A percentile compares a stretch with the other conserved stretches of the same genome.
These are phyloP conservation scores for Pseudorectes ferrugineus DNA, from an alignment of 2,113 vertebrate species.

Conservation along the genomic window DNA sequence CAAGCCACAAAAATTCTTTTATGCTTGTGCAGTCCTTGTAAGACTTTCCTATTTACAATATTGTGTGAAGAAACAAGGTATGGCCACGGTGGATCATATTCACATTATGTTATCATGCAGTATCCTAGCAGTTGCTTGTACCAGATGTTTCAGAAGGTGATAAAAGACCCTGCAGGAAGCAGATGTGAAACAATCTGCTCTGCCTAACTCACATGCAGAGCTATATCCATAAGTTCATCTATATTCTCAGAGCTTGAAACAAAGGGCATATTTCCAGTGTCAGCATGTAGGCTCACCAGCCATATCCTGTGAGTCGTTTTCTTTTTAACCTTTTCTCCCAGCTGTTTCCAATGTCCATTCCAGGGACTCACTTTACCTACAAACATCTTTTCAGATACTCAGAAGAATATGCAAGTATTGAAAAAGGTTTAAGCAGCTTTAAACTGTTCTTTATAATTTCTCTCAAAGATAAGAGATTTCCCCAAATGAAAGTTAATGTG, in stretches of 20 bases:
- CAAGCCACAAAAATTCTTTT: not conserved
- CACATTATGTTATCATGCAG: not conserved
- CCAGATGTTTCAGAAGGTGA: not conserved
- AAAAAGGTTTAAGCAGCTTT: not conserved
- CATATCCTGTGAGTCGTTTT: not conserved
- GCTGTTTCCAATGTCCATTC: not conserved
- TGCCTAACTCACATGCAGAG: not conserved
- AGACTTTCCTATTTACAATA: not conserved
- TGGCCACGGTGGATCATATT: not conserved
- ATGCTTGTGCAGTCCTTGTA: not conserved
- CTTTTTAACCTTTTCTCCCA: not conserved
- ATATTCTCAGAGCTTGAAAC: not conserved
- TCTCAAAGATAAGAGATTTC: not conserved
- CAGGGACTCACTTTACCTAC: not conserved
- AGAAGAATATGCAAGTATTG: not conserved
- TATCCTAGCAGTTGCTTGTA: not conserved
- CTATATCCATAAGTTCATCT: not conserved
- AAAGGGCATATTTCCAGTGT: not conserved
- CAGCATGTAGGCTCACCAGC: not conserved
- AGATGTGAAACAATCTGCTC: constrained; percentile 25
- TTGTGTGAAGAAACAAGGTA: not conserved
- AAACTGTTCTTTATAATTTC: not conserved
- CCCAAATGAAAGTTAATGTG: not conserved
- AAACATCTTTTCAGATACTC: not conserved
- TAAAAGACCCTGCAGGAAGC: not conserved